phyloP scores from a whole-genome alignment of 2,113 vertebrate species.

The Chaetops frenatus region DNA sequence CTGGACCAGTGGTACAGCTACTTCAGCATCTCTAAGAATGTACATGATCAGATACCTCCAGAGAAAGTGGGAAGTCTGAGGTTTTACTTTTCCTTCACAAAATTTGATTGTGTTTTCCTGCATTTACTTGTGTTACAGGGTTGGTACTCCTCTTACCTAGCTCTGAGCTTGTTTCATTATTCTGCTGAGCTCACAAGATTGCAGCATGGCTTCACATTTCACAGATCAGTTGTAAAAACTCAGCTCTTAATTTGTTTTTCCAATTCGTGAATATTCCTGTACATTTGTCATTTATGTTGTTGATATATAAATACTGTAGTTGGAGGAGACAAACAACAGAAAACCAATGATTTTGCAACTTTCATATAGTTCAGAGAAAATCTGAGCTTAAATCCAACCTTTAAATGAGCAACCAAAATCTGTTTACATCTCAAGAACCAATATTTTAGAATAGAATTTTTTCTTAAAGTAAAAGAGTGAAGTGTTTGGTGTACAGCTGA shows the following conservation, averaged over 20 bases:
- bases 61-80: neutral
- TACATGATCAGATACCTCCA: neutral
- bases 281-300: neutral
- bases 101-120: neutral
- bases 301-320: neutral
- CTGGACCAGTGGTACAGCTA: neutral
- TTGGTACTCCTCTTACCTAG: neutral
- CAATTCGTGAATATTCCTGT: neutral
- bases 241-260: neutral
- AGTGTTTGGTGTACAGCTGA: neutral
- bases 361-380: neutral
- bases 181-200: neutral
- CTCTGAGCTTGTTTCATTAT: neutral
- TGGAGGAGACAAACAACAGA: neutral
- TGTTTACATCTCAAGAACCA: neutral
- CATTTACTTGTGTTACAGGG: neutral
- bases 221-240: neutral
- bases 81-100: neutral
- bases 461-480: neutral
- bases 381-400: neutral
- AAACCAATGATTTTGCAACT: neutral
- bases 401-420: neutral
- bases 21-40: neutral
- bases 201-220: neutral
- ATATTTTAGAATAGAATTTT: neutral